phyloP scores from a whole-genome alignment of 2,888 invertebrate species.

The Phragmatobia fuliginosa region DNA sequence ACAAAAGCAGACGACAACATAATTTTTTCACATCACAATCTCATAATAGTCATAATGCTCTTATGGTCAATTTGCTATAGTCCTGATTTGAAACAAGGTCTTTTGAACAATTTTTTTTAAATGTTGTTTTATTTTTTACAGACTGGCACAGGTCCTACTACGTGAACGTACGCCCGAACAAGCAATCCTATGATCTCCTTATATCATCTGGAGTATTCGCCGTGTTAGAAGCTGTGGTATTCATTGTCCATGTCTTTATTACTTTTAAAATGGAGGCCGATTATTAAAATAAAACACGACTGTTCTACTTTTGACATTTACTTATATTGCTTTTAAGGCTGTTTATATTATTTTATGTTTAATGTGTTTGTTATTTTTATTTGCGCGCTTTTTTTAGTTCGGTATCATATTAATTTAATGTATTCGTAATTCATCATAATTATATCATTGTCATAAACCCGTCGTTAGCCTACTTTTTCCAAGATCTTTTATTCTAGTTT shows the following conservation, averaged over 20 bases:
- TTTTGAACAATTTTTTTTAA: background rate
- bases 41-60: no score
- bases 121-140: conserved; percentile 48
- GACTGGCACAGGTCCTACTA: conserved; percentile 84
- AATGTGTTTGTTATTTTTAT: conserved; percentile 10
- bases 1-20: background rate
- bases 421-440: background rate
- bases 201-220: conserved; percentile 89
- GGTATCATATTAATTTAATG: background rate
- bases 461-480: conserved; percentile 32
- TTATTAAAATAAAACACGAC: conserved; percentile 64
- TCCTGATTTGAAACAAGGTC: background rate
- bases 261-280: conserved; percentile 86
- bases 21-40: background rate
- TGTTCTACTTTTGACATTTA: conserved; percentile 23
- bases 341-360: conserved; percentile 14
- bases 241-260: conserved; percentile 88
- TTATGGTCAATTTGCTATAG: background rate
- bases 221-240: conserved; percentile 87
- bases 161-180: conserved; percentile 87
- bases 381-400: conserved; percentile 8
- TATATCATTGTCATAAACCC: conserved; percentile 30
- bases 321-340: conserved; percentile 12
- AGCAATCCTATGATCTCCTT: conserved; percentile 89
- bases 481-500: conserved; percentile 29